phyloP scores from a whole-genome alignment of 2,888 invertebrate genomes.

The Synanthedon formicaeformis region DNA sequence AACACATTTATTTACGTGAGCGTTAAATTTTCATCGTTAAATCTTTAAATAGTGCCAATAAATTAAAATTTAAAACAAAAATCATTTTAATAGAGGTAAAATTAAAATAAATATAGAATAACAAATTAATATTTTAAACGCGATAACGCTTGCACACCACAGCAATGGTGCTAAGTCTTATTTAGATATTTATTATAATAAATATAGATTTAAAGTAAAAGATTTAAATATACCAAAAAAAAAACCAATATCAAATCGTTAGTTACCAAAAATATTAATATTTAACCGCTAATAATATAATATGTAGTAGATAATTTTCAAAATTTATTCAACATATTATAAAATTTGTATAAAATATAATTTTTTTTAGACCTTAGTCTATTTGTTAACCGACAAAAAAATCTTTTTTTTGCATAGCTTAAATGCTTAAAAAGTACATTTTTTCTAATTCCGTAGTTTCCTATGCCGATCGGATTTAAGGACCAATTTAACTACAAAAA shows the following conservation, averaged over 20 bases:
- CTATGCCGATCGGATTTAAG: constrained; percentile 13
- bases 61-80: not conserved
- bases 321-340: no score
- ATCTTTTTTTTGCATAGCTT: no score
- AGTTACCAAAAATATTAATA: not conserved
- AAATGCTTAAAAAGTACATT: no score
- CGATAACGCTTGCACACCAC: not conserved
- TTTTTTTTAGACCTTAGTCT: no score
- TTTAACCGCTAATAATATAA: no score
- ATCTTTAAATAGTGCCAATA: not conserved
- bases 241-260: not conserved
- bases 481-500: constrained; percentile 45
- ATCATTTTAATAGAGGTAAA: not conserved
- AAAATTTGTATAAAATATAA: no score
- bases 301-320: no score
- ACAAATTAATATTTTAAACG: not conserved
- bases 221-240: not conserved
- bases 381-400: no score
- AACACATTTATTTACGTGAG: no score
- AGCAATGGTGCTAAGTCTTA: not conserved
- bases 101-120: not conserved
- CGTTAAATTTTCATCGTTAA: not conserved
- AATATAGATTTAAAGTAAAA: not conserved
- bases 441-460: no score
- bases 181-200: not conserved